Evolutionary conservation across 1,140 invertebrate genomes (phyloP).

Genomic region (Arion vulgaris): DNA sequence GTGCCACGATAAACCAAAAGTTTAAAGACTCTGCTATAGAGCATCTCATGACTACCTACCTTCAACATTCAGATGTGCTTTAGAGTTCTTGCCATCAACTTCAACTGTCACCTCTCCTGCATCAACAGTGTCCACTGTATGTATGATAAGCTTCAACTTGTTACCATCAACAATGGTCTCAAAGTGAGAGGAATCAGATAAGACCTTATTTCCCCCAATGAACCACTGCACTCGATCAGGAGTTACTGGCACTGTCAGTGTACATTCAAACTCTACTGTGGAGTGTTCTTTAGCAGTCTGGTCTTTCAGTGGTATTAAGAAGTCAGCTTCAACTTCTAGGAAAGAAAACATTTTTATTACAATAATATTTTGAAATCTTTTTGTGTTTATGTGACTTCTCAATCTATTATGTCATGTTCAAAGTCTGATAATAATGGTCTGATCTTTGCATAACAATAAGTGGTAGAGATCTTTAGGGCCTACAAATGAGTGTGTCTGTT

Average conservation of each 20-base stretch:
- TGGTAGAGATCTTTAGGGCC: too few relatives aligned
- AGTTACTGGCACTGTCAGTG: constrained; percentile 90
- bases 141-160: constrained; percentile 65
- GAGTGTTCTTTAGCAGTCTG: constrained; percentile 79
- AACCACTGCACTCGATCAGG: constrained; percentile 67
- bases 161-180: constrained; percentile 71
- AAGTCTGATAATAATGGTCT: too few relatives aligned
- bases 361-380: neutral
- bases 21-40: too few relatives aligned
- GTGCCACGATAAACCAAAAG: too few relatives aligned
- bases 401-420: too few relatives aligned
- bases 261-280: constrained; percentile 91
- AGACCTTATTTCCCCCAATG: constrained; percentile 68
- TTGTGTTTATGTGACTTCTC: too few relatives aligned
- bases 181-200: constrained; percentile 73
- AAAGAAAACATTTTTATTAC: too few relatives aligned
- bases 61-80: constrained; percentile 88
- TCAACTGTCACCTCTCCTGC: constrained; percentile 86
- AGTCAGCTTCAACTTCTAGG: constrained; percentile 56
- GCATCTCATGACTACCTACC: neutral
- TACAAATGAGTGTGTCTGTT: too few relatives aligned
- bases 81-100: constrained; percentile 86
- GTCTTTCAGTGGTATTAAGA: constrained; percentile 57
- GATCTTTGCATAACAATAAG: too few relatives aligned
- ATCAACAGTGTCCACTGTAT: constrained; percentile 83